Evolutionary conservation across 2,888 invertebrate species (phyloP), one percentile per base, ranked within the genome.

Genomic region (Acrobeloides nanus): DNA sequence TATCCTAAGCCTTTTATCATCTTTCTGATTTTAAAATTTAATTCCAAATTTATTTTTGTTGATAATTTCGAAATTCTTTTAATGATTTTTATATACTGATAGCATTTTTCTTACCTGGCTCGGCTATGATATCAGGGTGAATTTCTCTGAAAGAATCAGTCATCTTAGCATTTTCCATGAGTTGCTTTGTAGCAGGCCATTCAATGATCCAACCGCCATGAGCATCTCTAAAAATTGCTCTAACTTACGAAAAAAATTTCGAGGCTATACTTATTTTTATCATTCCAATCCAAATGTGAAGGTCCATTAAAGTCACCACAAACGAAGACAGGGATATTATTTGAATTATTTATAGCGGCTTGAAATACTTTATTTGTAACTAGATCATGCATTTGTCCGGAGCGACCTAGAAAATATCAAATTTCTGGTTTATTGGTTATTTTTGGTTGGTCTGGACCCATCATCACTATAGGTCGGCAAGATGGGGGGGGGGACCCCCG

Each of bases 241-340:
- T 25, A 10, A 15, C 24, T 42, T 50, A 4, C n/a, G 20, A 4
- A 23, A 46, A 32, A 33, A n/a, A n/a, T n/a, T n/a, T n/a, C n/a
- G n/a, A 21, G 12, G 3, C 25, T 26, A 24, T 27, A 57, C 57
- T 39, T 54, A 4, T 41, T 47, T 5, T 48, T 42, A 3, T 62
- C 51, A 7, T 48, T 59, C 68, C 68, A 68, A 48, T 68, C 68
- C 20, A 64, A 43, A 55, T 68, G 66, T 1, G 64, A 63, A 7
- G 68, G 68, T 24, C 55, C 46, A 41, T 68, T 68, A 53, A 68
- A 68, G 39, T 68, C 68, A 7, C 68, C 68, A 8, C 54, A 55
- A 12, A 68, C 48, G 25, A 68, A 55, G 12, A 66, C 43, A 7
- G 68, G 64, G 18, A 53, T 39, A n/a, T 44, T 41, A 6, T 54